Base-by-base conservation (phyloP, 1,140 invertebrate genomes). In the Pseudobourletiella spinata region DNA sequence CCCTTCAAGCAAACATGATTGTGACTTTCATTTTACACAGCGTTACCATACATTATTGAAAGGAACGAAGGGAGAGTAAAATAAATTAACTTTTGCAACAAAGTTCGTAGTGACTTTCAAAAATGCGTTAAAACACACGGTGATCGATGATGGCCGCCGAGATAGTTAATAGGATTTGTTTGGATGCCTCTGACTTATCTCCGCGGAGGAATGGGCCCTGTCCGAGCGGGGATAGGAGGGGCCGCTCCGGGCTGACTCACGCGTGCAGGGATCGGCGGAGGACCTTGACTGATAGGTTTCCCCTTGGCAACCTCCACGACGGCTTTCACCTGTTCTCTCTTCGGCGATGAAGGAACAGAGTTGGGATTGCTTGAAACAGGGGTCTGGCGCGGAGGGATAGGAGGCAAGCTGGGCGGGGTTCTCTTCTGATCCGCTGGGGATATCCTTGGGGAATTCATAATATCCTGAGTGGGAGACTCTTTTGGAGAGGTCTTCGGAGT, bases 191-290 rank as follows among this genome's bases (percentile, higher is more conserved):
- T 39, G 8, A 39, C 8, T 39, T 39, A 39, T 59, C 54, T 65
- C 44, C 67, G 57, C 18, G 67, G 67, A 22, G 67, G 67, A 35
- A 69, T 58, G 15, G 59, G 43, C 20, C 63, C 63, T 4, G 52
- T 28, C 6, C 66, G 54, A 3, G 66, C 66, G n/a, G 66, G 66
- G 4, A 67, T 56, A 26, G 68, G 60, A n/a, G 68, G 68, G 20
- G 57, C 61, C 6, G 30, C 48, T 25, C 43, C 29, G 11, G 42
- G 25, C 30, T 56, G 50, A 24, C 20, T 50, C 35, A 42, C 29
- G 65, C 86, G 77, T 32, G 84, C 82, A n/a, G 85, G 86, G 71
- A 87, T 78, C 1, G 85, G 86, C 56, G 84, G 86, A 26, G 83
- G 82, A 59, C 79, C 81, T 42, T 79, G 79, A 14, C 3, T 6